These are phyloP conservation scores for Argyrosomus japonicus DNA, from an alignment of 2,113 vertebrate species.

Conservation along the genomic window DNA sequence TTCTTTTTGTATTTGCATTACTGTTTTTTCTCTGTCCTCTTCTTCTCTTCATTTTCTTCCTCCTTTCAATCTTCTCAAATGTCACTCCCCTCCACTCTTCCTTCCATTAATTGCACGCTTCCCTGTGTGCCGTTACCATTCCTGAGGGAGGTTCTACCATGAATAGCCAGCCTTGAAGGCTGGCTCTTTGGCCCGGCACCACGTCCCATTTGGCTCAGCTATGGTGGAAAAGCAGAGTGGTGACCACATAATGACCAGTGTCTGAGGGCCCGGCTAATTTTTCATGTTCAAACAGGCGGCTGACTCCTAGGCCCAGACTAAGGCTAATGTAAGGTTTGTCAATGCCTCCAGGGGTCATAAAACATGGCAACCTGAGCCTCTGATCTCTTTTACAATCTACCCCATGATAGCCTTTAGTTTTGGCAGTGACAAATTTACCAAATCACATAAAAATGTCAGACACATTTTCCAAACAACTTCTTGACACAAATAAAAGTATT, in stretches of 20 bases:
- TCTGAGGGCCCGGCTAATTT: conserved; percentile 83
- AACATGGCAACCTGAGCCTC: conserved; percentile 68
- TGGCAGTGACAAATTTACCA: conserved; percentile 36
- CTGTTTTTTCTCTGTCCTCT: conserved; percentile 10
- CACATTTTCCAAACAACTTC: conserved; percentile 34
- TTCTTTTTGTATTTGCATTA: conserved; percentile 24
- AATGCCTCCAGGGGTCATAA: conserved; percentile 74
- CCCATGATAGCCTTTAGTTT: conserved; percentile 36
- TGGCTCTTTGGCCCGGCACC: conserved; percentile 68
- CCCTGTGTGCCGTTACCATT: conserved; percentile 66
- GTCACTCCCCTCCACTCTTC: conserved; percentile 39
- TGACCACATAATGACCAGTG: conserved; percentile 81
- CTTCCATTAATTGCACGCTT: conserved; percentile 77
- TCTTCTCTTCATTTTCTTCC: conserved; percentile 17
- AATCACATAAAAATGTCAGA: conserved; percentile 32
- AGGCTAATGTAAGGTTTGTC: conserved; percentile 73
- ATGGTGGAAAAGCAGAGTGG: conserved; percentile 77
- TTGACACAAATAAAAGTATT: conserved; percentile 1
- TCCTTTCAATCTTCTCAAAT: conserved; percentile 36
- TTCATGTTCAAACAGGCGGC: conserved; percentile 80
- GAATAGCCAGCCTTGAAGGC: conserved; percentile 78
- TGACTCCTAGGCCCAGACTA: conserved; percentile 71
- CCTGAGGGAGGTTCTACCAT: conserved; percentile 68
- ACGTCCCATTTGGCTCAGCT: conserved; percentile 77
- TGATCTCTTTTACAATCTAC: conserved; percentile 62